Evolutionary conservation across 2,888 invertebrate species (phyloP).

Genomic region (Xanthia icteritia): DNA sequence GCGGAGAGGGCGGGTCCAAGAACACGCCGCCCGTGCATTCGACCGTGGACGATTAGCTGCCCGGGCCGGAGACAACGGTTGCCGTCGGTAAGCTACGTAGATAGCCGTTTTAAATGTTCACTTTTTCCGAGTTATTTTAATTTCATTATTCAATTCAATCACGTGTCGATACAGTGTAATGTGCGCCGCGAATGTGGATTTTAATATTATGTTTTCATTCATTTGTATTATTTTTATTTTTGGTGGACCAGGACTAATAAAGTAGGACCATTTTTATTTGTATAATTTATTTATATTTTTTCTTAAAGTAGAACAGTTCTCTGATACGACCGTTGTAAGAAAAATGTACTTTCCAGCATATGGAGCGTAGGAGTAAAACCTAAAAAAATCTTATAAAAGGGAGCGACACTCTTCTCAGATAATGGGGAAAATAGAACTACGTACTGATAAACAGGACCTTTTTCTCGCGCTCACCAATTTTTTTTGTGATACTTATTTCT

Average conservation of each 20-base stretch:
- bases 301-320: slow-evolving; percentile 9
- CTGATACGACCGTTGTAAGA: neutral
- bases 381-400: neutral
- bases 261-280: slow-evolving; percentile 36
- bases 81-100: slow-evolving; percentile 52
- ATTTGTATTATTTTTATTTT: slow-evolving; percentile 38
- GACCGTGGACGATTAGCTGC: slow-evolving; percentile 47
- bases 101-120: slow-evolving; percentile 43
- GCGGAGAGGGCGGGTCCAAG: slow-evolving; percentile 38
- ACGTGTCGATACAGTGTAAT: slow-evolving; percentile 2
- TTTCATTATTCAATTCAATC: slow-evolving; percentile 11
- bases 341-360: neutral
- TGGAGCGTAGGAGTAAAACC: slow-evolving; percentile 3
- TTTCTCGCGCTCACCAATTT: neutral
- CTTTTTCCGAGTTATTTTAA: slow-evolving; percentile 39
- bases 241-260: slow-evolving; percentile 45
- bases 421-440: neutral
- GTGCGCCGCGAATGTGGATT: slow-evolving; percentile 13
- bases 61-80: slow-evolving; percentile 32
- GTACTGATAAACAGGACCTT: slow-evolving; percentile 28
- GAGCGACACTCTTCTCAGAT: neutral
- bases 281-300: slow-evolving; percentile 41
- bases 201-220: slow-evolving; percentile 33
- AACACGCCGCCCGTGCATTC: slow-evolving; percentile 35
- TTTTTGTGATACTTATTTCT: slow-evolving; percentile 8